These are phyloP conservation scores for Eulacestoma nigropectus DNA, from an alignment of 2,113 vertebrate species.

Conservation along the genomic window DNA sequence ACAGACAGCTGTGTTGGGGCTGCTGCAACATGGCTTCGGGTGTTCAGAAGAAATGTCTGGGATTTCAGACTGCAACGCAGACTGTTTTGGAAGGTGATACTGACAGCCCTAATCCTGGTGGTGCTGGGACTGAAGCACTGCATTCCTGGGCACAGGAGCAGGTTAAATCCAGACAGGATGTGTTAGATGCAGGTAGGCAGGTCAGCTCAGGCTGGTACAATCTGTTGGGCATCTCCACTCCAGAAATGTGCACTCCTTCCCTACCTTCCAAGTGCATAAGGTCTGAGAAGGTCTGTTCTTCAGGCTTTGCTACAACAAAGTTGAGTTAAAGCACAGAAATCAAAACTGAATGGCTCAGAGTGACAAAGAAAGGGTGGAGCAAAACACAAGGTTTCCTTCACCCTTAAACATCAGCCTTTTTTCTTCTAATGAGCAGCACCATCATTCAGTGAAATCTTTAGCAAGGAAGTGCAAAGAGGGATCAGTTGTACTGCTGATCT, in stretches of 20 bases:
- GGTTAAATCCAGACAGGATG: neutral
- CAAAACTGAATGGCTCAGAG: neutral
- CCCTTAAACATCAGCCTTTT: neutral
- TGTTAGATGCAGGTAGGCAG: neutral
- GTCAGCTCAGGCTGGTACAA: neutral
- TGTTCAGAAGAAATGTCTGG: neutral
- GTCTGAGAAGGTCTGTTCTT: neutral
- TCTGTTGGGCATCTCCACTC: neutral
- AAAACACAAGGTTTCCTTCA: neutral
- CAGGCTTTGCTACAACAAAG: neutral
- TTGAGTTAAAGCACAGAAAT: neutral
- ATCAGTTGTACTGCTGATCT: neutral
- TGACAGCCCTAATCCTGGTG: neutral
- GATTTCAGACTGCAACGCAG: neutral
- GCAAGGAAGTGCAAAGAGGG: neutral
- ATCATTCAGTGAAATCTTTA: neutral
- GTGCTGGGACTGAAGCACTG: neutral
- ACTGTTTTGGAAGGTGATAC: neutral
- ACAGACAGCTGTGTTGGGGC: neutral
- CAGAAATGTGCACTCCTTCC: neutral
- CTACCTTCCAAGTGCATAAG: neutral
- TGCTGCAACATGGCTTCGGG: neutral
- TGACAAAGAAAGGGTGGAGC: neutral
- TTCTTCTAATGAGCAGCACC: neutral
- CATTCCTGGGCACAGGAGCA: neutral